These are phyloP conservation scores for Azorinus chamasolen DNA, from an alignment of 2,888 invertebrate genomes.

Conservation along the genomic window DNA sequence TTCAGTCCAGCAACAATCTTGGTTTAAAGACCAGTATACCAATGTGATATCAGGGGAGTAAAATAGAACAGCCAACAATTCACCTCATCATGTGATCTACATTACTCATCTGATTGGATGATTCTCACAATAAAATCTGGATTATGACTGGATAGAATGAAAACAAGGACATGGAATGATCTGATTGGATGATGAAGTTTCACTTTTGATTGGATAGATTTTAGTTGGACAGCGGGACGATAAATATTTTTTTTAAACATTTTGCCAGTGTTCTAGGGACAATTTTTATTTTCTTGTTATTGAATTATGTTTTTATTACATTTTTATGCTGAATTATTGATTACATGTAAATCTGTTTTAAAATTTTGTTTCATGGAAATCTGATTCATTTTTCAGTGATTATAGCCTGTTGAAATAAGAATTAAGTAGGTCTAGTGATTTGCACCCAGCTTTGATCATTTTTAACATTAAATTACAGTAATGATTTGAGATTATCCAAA, in stretches of 20 bases:
- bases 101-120: constrained; percentile 63
- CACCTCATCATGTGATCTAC: constrained; percentile 65
- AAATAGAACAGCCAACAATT: constrained; percentile 58
- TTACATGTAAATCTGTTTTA: constrained; percentile 21
- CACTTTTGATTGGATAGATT: constrained; percentile 47
- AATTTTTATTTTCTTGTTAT: constrained; percentile 27
- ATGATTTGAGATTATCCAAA: not conserved
- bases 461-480: constrained; percentile 6
- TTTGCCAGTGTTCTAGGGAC: constrained; percentile 33
- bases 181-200: constrained; percentile 31
- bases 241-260: constrained; percentile 16
- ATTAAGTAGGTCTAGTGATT: constrained; percentile 5
- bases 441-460: constrained; percentile 10
- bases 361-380: constrained; percentile 14
- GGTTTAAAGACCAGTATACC: constrained; percentile 60
- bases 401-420: constrained; percentile 18
- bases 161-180: constrained; percentile 23
- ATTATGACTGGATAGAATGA: not conserved
- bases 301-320: constrained; percentile 21
- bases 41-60: constrained; percentile 62
- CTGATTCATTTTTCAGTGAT: constrained; percentile 11
- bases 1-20: constrained; percentile 67
- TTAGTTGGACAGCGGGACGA: constrained; percentile 22
- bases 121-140: constrained; percentile 22
- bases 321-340: constrained; percentile 36